phyloP scores from a whole-genome alignment of 2,888 invertebrate species.

The Antitype chi region DNA sequence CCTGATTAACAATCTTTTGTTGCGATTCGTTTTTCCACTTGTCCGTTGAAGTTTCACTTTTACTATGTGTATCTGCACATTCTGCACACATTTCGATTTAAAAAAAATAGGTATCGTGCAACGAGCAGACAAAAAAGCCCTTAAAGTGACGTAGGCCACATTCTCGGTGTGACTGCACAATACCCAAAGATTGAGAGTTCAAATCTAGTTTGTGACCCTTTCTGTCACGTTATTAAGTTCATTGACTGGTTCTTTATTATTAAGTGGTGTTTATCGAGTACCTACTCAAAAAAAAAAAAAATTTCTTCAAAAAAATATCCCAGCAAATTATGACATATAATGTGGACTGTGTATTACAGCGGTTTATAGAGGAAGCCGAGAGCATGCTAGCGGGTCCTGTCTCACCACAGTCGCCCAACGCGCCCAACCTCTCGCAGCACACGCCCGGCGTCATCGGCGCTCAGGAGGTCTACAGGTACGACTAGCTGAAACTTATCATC shows the following conservation, averaged over 20 bases:
- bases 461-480: slow-evolving; percentile 98
- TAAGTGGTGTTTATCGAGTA: neutral
- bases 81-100: too few relatives aligned
- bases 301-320: neutral
- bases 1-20: too few relatives aligned
- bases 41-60: too few relatives aligned
- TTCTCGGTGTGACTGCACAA: neutral
- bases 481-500: neutral
- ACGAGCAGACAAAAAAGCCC: neutral
- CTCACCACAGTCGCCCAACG: slow-evolving; percentile 91
- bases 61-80: too few relatives aligned
- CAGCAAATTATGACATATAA: neutral
- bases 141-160: neutral
- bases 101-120: neutral
- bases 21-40: too few relatives aligned
- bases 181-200: neutral
- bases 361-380: slow-evolving; percentile 92
- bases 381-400: slow-evolving; percentile 94
- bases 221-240: neutral
- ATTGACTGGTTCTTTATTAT: neutral
- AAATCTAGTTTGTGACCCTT: neutral
- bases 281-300: too few relatives aligned
- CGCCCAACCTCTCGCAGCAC: slow-evolving; percentile 89
- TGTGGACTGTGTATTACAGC: slow-evolving; percentile 12
- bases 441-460: slow-evolving; percentile 99